Percentiles rank a stretch among this genome's conserved stretches.
Conservation (phyloP, 2,797 vertebrate genomes). For the Lutjanus argentimaculatus region DNA sequence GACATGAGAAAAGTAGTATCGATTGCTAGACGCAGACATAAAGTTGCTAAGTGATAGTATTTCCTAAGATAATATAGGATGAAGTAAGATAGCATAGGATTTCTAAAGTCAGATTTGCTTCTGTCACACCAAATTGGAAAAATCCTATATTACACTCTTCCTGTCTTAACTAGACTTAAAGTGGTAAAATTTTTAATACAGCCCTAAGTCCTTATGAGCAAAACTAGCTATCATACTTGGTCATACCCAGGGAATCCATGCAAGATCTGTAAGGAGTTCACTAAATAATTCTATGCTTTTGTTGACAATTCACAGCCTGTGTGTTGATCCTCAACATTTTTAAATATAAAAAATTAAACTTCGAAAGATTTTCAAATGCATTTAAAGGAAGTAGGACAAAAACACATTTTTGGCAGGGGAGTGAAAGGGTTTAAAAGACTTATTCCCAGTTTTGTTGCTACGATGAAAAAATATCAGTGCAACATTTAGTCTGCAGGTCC, state of each 20-base stretch:
- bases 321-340: neutral
- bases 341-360: neutral
- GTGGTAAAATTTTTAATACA: no score
- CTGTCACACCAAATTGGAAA: no score
- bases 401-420: neutral
- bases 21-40: no score
- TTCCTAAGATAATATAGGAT: no score
- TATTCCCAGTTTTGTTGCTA: conserved; percentile 3
- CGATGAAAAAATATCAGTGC: conserved; percentile 6
- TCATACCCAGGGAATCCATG: neutral
- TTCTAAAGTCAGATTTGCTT: no score
- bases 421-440: neutral
- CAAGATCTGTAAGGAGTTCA: neutral
- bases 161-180: no score
- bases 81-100: no score
- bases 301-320: neutral
- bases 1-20: no score
- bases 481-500: neutral
- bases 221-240: neutral
- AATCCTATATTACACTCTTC: no score
- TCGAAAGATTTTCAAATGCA: neutral
- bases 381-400: conserved; percentile 2
- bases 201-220: neutral
- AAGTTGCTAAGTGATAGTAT: no score
- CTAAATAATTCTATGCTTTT: neutral